Evolutionary conservation across 2,797 vertebrate genomes (phyloP).

Genomic region (Acanthis flammea): DNA sequence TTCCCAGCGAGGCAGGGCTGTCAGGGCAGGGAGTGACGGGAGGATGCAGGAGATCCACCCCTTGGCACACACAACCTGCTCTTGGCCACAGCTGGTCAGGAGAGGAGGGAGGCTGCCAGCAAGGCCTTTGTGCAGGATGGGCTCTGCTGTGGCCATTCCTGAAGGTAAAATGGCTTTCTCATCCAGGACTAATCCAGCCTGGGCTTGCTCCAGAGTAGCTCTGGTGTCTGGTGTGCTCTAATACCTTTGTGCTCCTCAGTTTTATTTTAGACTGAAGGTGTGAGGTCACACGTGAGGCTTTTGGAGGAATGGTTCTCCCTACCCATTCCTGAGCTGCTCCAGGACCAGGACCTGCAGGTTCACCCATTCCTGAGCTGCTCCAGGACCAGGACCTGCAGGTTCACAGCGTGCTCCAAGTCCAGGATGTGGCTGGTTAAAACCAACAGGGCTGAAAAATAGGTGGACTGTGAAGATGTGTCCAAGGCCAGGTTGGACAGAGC

Average conservation of each 20-base stretch:
- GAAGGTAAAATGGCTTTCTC: not conserved
- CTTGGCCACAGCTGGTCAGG: not conserved
- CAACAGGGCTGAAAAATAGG: not conserved
- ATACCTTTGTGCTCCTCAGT: rapidly evolving
- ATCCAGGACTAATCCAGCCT: not conserved
- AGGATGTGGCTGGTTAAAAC: not conserved
- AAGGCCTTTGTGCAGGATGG: not conserved
- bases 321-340: not conserved
- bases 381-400: not conserved
- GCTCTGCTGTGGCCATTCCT: not conserved
- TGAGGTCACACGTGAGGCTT: not conserved
- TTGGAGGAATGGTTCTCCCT: not conserved
- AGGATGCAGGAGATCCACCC: not conserved
- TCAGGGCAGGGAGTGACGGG: not conserved
- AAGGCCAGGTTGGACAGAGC: rapidly evolving
- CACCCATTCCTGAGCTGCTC: not conserved
- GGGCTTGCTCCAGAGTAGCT: not conserved
- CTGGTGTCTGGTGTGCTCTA: rapidly evolving
- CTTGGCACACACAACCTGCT: not conserved
- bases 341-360: not conserved
- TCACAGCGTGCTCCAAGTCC: rapidly evolving
- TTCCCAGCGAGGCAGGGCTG: not conserved
- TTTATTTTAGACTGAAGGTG: not conserved
- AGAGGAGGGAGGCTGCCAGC: not conserved
- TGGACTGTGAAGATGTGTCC: not conserved